Evolutionary conservation across 2,888 invertebrate genomes (phyloP), one percentile per base, ranked within the genome.

Genomic region (Phyllotreta striolata): DNA sequence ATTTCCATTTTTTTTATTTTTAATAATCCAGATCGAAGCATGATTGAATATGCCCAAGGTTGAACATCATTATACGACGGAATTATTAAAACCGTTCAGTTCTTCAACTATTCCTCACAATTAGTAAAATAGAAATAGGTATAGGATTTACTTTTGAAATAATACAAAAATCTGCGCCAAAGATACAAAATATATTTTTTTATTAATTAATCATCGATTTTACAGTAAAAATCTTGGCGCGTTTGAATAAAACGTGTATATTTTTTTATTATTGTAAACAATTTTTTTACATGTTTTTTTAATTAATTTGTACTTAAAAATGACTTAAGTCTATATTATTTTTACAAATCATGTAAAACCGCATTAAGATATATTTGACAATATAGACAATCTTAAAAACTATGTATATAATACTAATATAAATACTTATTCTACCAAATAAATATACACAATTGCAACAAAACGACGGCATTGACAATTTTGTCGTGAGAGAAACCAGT

Each of bases 301-400:
- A 76, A 76, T 73, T 70, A 75, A 76, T 79, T 79, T 80, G 79
- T 79, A 79, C 79, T 79, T 77, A 77, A 77, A 77, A 75, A 77
- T 76, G 77, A 78, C 78, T 77, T 78, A 77, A 72, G 78, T 78
- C 77, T 79, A 79, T 73, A 77, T 76, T 76, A 78, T 24, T 24
- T 24, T 77, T 78, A 77, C 78, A 79, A 79, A 78, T 75, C 66
- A 68, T 69, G 71, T 71, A 71, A 73, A 72, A 74, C 74, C 76
- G 77, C 76, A 72, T 77, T 76, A 77, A 77, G 77, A 65, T 63
- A 24, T 24, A 75, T 74, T 77, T 79, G 75, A 77, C 74, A 74
- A 73, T 72, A 76, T 75, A 77, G 77, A 75, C 74, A 73, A 73
- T 72, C 77, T 79, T 79, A 77, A 70, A 74, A 78, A 76, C 78